Conservation (phyloP, 2,113 vertebrate species). For the Periophthalmus modestus region DNA sequence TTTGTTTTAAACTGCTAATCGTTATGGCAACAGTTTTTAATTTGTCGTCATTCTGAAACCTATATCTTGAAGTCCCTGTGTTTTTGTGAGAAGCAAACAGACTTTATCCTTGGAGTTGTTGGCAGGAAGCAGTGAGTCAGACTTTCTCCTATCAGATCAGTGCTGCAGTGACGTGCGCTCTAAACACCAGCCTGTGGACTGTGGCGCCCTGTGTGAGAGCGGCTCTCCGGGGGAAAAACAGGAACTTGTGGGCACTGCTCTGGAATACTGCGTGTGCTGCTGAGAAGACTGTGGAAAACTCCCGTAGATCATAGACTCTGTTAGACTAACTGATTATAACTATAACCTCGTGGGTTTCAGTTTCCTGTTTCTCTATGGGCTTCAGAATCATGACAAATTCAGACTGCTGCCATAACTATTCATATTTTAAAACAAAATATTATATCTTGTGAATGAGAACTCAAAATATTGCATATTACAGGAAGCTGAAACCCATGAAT, state of each 20-base stretch:
- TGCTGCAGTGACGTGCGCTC: conserved; percentile 27
- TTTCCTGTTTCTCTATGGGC: no score
- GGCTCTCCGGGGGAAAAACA: conserved; percentile 45
- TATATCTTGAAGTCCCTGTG: conserved; percentile 9
- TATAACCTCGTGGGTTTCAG: no score
- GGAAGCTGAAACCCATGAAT: no score
- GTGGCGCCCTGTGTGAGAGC: conserved; percentile 23
- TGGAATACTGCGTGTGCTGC: background rate
- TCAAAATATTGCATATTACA: no score
- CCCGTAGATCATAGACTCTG: background rate
- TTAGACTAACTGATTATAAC: background rate
- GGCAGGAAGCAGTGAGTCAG: conserved; percentile 61
- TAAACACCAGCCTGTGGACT: conserved; percentile 43
- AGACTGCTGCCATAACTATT: no score
- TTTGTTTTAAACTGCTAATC: no score
- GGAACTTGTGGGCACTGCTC: conserved; percentile 39
- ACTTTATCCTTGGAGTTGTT: conserved; percentile 22
- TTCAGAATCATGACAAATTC: no score
- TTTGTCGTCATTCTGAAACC: no score
- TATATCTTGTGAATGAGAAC: background rate
- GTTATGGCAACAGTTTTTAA: no score
- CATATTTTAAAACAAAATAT: background rate
- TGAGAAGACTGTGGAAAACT: background rate
- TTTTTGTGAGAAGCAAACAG: conserved; percentile 40
- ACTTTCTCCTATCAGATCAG: conserved; percentile 49